phyloP scores from a whole-genome alignment of 2,797 vertebrate species.

The Poliocrania exsul region DNA sequence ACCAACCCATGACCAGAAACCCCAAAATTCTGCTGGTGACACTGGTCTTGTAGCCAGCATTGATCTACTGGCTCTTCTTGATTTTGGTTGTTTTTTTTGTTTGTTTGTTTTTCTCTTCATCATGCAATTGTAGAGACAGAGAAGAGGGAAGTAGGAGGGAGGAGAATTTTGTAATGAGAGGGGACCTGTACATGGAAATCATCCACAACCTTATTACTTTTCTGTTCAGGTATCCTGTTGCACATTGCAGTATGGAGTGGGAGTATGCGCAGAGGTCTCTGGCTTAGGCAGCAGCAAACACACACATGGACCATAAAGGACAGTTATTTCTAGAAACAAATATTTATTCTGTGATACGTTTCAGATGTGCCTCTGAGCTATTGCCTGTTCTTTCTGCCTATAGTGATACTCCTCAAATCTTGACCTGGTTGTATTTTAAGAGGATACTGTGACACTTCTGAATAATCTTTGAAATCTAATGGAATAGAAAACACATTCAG shows the following conservation, averaged over 20 bases:
- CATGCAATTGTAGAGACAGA: not conserved
- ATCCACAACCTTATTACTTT: not conserved
- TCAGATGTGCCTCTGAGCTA: not conserved
- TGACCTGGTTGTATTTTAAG: not conserved
- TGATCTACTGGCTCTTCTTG: not conserved
- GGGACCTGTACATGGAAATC: accelerated
- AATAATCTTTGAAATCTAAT: not conserved
- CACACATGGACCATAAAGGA: not conserved
- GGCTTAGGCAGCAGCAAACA: not conserved
- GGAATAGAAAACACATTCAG: not conserved
- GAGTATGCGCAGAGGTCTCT: not conserved
- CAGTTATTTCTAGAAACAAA: not conserved
- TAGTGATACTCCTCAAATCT: not conserved
- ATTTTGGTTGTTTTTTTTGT: too few relatives aligned
- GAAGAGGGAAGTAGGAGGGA: not conserved
- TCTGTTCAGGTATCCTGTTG: not conserved
- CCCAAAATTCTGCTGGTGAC: not conserved
- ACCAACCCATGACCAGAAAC: not conserved
- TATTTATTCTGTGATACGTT: not conserved
- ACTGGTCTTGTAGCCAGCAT: not conserved
- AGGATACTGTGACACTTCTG: not conserved
- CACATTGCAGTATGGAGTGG: not conserved
- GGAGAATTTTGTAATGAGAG: not conserved
- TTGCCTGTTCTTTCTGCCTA: not conserved
- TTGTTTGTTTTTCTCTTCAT: not conserved